These are phyloP conservation scores for Drosophila crucigera DNA, from an alignment of 2,888 invertebrate species.

Conservation along the genomic window DNA sequence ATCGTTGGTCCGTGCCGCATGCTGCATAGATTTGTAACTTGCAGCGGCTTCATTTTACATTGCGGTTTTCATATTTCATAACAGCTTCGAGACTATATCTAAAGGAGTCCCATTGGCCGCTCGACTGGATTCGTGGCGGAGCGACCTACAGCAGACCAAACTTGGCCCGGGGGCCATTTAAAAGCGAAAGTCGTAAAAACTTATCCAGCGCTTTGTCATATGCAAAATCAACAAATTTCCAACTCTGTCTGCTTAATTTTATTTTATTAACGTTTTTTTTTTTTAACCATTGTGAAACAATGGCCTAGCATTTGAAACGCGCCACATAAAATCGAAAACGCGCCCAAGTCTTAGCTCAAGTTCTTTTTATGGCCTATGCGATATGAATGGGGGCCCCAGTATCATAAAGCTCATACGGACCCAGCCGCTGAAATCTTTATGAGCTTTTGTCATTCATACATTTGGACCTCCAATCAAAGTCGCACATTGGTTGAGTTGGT, in stretches of 20 bases:
- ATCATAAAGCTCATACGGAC: constrained; percentile 43
- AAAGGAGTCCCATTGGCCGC: constrained; percentile 29
- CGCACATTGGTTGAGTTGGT: constrained; percentile 37
- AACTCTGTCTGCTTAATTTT: constrained; percentile 54
- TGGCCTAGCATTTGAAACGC: constrained; percentile 65
- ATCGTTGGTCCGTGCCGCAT: constrained; percentile 66
- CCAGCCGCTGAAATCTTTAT: constrained; percentile 72
- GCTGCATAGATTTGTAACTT: constrained; percentile 71
- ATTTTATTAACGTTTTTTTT: constrained; percentile 61
- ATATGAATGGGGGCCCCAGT: constrained; percentile 4
- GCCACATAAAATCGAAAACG: constrained; percentile 39
- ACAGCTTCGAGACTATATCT: constrained; percentile 39
- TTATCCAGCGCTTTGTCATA: constrained; percentile 67
- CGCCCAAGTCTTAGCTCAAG: constrained; percentile 29
- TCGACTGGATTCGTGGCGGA: constrained; percentile 33
- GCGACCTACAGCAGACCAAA: constrained; percentile 71
- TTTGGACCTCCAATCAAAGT: constrained; percentile 35
- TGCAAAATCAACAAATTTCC: constrained; percentile 69
- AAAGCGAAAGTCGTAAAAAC: constrained; percentile 76
- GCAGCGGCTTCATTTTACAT: constrained; percentile 65
- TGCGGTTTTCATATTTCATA: constrained; percentile 73
- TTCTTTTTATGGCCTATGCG: constrained; percentile 24
- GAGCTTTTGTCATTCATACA: constrained; percentile 45
- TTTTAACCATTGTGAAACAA: constrained; percentile 55
- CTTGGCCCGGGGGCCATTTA: constrained; percentile 53